Evolutionary conservation across 2,888 invertebrate genomes (phyloP).

Genomic region (Cryptocephalus primarius): DNA sequence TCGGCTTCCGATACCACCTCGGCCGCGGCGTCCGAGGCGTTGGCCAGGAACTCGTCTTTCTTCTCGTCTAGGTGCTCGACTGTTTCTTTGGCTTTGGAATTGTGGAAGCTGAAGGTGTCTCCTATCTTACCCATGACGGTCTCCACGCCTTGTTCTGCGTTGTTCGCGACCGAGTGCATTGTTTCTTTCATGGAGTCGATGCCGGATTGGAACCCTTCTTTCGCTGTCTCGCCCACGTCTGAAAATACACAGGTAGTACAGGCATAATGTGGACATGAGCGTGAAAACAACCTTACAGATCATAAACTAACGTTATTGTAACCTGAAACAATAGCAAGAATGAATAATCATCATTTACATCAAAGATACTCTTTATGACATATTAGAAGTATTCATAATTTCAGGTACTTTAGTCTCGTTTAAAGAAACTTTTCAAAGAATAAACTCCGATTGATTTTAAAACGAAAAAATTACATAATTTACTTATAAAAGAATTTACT

Average conservation of each 20-base stretch:
- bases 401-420: too few species aligned
- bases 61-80: conserved; percentile 17
- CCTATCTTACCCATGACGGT: conserved; percentile 29
- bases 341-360: too few species aligned
- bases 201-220: conserved; percentile 25
- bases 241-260: conserved; percentile 9
- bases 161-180: conserved; percentile 26
- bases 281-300: too few species aligned
- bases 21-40: conserved; percentile 19
- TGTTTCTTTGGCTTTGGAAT: conserved; percentile 20
- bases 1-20: conserved; percentile 33
- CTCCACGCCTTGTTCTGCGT: conserved; percentile 30
- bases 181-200: conserved; percentile 31
- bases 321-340: too few species aligned
- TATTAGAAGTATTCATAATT: too few species aligned
- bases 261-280: too few species aligned
- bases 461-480: too few species aligned
- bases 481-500: too few species aligned
- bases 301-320: too few species aligned
- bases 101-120: conserved; percentile 25
- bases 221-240: conserved; percentile 29
- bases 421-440: too few species aligned
- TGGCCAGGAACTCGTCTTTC: conserved; percentile 21
- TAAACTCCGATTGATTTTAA: too few species aligned
- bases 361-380: too few species aligned